phyloP scores from a whole-genome alignment of 2,888 invertebrate genomes.

The Cantharis rufa region DNA sequence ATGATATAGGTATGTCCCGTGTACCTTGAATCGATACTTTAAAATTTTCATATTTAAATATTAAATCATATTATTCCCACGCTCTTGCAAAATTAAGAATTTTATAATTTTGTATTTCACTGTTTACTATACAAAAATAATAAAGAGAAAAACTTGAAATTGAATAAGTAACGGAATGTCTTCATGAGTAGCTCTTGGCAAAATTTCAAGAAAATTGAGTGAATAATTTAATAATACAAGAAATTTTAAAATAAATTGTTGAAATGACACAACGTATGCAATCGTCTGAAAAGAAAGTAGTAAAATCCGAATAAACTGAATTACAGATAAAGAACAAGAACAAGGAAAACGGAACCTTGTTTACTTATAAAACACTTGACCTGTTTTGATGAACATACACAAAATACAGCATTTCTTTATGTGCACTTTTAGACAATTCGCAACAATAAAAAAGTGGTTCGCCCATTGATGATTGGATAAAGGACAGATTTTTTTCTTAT shows the following conservation, averaged over 20 bases:
- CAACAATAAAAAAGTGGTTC: background rate
- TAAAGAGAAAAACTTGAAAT: no score
- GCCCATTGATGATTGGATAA: background rate
- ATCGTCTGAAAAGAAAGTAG: background rate
- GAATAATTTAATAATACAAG: background rate
- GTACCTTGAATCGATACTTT: background rate
- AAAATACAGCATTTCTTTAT: background rate
- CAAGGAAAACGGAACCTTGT: background rate
- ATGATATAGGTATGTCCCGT: background rate
- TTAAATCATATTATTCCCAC: background rate
- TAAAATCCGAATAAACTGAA: background rate
- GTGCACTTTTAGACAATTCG: background rate
- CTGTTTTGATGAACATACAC: background rate
- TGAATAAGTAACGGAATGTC: no score
- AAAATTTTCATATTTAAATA: background rate
- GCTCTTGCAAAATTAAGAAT: background rate
- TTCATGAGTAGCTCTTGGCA: background rate
- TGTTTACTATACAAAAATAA: no score
- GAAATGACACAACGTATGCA: background rate
- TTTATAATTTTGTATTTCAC: background rate
- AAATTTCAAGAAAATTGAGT: background rate
- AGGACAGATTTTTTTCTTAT: background rate
- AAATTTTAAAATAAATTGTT: background rate
- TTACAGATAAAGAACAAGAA: background rate
- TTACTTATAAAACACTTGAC: background rate